These are phyloP conservation scores for Coenonympha arcania DNA, from an alignment of 2,888 invertebrate species.

Conservation along the genomic window DNA sequence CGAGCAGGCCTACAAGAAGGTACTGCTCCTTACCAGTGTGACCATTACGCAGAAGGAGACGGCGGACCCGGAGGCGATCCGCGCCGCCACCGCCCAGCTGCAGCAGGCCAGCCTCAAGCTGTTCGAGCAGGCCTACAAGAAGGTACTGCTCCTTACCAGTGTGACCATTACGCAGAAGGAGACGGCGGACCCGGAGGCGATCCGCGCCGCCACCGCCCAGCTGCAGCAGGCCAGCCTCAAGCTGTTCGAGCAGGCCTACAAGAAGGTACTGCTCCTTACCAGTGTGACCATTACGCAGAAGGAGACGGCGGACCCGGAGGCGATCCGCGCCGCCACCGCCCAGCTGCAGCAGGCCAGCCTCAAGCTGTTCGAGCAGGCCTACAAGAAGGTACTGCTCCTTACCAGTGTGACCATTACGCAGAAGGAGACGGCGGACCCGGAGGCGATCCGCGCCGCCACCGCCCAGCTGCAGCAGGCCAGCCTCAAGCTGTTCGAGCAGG, in stretches of 20 bases:
- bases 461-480: not conserved
- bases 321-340: too few species aligned
- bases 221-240: conserved; percentile 98
- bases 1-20: conserved; percentile 99
- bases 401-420: too few species aligned
- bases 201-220: conserved; percentile 87
- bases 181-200: conserved; percentile 89
- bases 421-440: too few species aligned
- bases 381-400: not conserved
- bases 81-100: conserved; percentile 86
- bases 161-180: conserved; percentile 98
- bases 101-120: conserved; percentile 98
- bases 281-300: too few species aligned
- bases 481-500: not conserved
- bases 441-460: too few species aligned
- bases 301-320: too few species aligned
- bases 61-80: conserved; percentile 92
- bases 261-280: too few species aligned
- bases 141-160: too few species aligned
- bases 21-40: too few species aligned
- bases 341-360: not conserved
- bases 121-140: conserved; percentile 99
- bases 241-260: conserved; percentile 99
- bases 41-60: conserved; percentile 95
- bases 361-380: not conserved